Base-by-base conservation (phyloP, 2,797 vertebrate species). In the Poeciliopsis paucimaculata region DNA sequence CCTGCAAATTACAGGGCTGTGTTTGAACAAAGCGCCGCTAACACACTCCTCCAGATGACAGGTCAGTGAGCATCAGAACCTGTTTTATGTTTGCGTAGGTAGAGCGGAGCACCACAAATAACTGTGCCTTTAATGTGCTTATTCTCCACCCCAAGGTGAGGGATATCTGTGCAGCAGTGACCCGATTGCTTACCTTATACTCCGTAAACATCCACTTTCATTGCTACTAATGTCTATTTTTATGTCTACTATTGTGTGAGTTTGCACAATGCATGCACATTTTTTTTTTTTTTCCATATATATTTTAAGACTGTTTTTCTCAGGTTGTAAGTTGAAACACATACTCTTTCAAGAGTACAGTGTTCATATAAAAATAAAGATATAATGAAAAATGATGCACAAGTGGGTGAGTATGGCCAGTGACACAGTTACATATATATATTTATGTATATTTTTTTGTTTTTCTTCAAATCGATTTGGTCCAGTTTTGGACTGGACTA, bases 341-440 rank as follows among this genome's bases (percentile, higher is more conserved):
- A 87, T 72, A 92, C 81, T 84, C 76, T 80, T 87, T 85, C 78
- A 85, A 89, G 81, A 88, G 82, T 84, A 87, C 78, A 90, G 86
- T 91, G 90, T 87, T 93, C 85, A 90, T 94, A 94, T 85, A 95
- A 94, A 95, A 95, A 95, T 94, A 94, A 94, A 95, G 83, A 92
- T 92, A 94, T 91, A 51, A 93, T 94, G 91, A 85, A 93, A 92
- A 94, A 94, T 89, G 91, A 89, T 87, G 86, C 88, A 91, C 90
- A 90, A 81, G 90, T 79, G 86, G 72, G 84, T 90, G 89, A 87
- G 39, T 87, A 86, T 86, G 77, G 47, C 87, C 84, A 84, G 86
- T 91, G 83, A 92, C 87, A 91, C 83, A 84, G 41, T n/a, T 45
- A 45, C 43, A n/a, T 45, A 71, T 71, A 46, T 62, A 18, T 64